Evolutionary conservation across 2,888 invertebrate genomes (phyloP), one percentile per base, ranked within the genome.

Genomic region (Meiosimyza platycephala): DNA sequence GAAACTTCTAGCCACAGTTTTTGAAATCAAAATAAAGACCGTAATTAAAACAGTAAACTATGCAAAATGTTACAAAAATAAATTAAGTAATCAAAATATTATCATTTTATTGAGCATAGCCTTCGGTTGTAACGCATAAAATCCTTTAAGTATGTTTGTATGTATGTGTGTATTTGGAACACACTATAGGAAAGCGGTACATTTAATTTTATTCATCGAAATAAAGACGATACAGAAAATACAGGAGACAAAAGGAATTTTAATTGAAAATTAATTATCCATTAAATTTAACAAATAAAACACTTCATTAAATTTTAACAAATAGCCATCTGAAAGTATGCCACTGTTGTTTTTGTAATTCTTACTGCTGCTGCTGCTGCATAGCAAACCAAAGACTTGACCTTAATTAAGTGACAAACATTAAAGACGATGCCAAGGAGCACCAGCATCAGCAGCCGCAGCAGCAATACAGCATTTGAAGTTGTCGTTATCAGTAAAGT

Each of bases 361-460:
- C n/a, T 48, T 51, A 1, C 59, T 60, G 11, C 6, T 15, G 22
- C 59, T 22, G n/a, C 22, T 22, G 28, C 11, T 28, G 59, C 22
- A 12, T 28, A 15, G 22, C 22, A 9, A 28, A 51, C 52, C 51
- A 51, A 59, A 51, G 47, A 47, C 71, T 71, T 67, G 71, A 72
- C 68, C 74, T 74, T 74, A 74, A 74, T 74, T 69, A 74, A 70
- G 72, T 69, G 72, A 72, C 68, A 72, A 74, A 72, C 67, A 64
- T 22, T 50, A n/a, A 15, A 22, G 64, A 15, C n/a, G 51, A 15
- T 40, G 40, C 40, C 40, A 40, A 40, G 55, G 22, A 60, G 51
- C 65, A 65, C 63, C 48, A 62, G 51, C 65, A 65, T 55, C 48
- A 62, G 70, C 52, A 62, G 54, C 60, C 4, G 50, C 33, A 59